Percentiles rank a stretch among this genome's conserved stretches.
Evolutionary conservation across 2,797 vertebrate genomes (phyloP).

Genomic region (Sebastes hubbsi): DNA sequence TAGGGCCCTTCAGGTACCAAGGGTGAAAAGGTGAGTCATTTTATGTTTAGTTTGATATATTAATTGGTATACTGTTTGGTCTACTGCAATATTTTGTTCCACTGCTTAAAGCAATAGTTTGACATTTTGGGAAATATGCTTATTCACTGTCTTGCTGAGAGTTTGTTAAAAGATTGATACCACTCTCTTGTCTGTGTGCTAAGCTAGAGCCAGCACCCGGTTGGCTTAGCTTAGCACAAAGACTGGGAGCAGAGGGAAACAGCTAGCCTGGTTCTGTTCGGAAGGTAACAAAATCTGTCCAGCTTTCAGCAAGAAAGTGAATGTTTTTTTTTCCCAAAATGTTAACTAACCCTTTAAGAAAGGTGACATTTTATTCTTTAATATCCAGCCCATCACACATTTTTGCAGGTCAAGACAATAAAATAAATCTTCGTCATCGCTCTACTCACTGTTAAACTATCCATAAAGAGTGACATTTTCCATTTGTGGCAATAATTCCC

Average conservation of each 20-base stretch:
- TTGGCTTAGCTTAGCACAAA: background rate
- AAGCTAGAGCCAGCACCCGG: background rate
- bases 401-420: background rate
- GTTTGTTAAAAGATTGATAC: background rate
- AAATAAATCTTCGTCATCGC: constrained; percentile 15
- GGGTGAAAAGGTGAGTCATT: constrained; percentile 94
- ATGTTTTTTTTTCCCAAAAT: background rate
- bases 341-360: background rate
- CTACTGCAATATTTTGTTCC: background rate
- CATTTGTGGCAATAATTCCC: constrained; percentile 19
- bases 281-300: background rate
- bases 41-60: background rate
- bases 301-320: background rate
- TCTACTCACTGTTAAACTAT: constrained; percentile 27
- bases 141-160: background rate
- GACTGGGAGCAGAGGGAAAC: background rate
- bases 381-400: background rate
- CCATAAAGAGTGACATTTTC: constrained; percentile 30
- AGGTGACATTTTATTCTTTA: background rate
- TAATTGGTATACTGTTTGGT: background rate
- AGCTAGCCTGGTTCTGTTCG: background rate
- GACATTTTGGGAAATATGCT: background rate
- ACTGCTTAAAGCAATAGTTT: background rate
- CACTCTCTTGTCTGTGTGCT: background rate
- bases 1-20: constrained; percentile 93